phyloP scores from a whole-genome alignment of 2,888 invertebrate species.

The Parnassius orleans region DNA sequence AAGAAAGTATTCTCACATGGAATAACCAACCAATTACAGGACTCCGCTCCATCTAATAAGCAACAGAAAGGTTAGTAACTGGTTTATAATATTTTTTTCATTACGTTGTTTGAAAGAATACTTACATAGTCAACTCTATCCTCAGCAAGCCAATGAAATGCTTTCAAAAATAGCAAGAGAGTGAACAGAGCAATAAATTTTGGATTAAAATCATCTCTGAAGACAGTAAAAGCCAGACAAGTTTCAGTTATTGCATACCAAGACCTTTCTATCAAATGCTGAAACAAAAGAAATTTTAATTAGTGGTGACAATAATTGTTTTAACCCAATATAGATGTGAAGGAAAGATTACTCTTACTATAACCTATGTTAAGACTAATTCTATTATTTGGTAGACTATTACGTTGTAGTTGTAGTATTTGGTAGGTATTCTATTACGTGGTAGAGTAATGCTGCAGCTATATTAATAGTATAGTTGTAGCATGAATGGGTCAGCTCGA shows the following conservation, averaged over 20 bases:
- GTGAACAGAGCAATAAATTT: slow-evolving; percentile 99
- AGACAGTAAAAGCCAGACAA: slow-evolving; percentile 98
- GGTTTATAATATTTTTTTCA: no score
- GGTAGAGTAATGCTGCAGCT: no score
- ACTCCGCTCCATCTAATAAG: slow-evolving; percentile 96
- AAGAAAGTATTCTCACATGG: slow-evolving; percentile 93
- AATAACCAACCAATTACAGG: slow-evolving; percentile 98
- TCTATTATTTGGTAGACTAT: no score
- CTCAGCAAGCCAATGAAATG: slow-evolving; percentile 99
- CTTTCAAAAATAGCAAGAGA: slow-evolving; percentile 96
- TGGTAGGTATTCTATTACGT: no score
- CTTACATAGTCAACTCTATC: slow-evolving; percentile 99
- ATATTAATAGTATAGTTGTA: no score
- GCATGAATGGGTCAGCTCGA: no score
- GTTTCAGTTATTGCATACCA: slow-evolving; percentile 99
- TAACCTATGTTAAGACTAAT: no score
- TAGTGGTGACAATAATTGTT: background rate
- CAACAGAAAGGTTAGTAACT: slow-evolving; percentile 12
- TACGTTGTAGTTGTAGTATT: no score
- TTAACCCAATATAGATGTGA: no score
- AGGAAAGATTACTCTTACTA: no score
- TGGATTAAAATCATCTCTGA: slow-evolving; percentile 98
- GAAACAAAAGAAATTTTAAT: slow-evolving; percentile 55
- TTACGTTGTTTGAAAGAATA: slow-evolving; percentile 37
- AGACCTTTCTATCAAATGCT: slow-evolving; percentile 98